A percentile compares a stretch with the other conserved stretches of the same genome.
These are phyloP conservation scores for Apodemia mormo DNA, from an alignment of 2,888 invertebrate species.

Conservation along the genomic window DNA sequence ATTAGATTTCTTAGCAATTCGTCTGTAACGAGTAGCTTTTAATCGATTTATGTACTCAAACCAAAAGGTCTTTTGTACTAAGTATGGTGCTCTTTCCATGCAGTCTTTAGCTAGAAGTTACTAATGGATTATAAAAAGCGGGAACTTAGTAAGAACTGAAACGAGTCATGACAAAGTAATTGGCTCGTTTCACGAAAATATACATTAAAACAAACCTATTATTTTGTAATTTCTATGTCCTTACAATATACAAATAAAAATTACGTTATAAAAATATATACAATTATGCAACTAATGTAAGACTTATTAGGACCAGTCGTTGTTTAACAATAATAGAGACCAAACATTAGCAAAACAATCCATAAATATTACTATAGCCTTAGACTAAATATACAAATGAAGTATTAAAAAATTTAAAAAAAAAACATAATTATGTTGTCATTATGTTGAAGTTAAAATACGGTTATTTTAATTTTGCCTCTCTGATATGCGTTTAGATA, in stretches of 20 bases:
- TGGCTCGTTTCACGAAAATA: background rate
- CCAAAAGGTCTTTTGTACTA: too few relatives aligned
- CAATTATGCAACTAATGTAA: background rate
- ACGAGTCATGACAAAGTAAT: background rate
- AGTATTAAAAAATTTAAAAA: background rate
- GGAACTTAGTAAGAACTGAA: too few relatives aligned
- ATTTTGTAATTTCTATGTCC: background rate
- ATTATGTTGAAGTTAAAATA: background rate
- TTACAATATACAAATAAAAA: background rate
- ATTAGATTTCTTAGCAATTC: too few relatives aligned
- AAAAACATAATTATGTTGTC: background rate
- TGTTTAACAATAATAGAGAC: constrained; percentile 21
- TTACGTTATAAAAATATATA: background rate
- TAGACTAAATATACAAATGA: constrained; percentile 39
- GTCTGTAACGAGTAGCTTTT: too few relatives aligned
- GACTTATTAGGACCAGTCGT: constrained; percentile 22
- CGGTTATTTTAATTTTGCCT: too few relatives aligned
- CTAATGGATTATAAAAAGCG: too few relatives aligned
- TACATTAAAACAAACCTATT: background rate
- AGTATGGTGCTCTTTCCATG: too few relatives aligned
- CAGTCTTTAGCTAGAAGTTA: too few relatives aligned
- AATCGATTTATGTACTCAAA: too few relatives aligned
- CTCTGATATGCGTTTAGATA: too few relatives aligned
- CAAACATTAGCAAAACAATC: constrained; percentile 8
- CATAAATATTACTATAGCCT: constrained; percentile 45